Evolutionary conservation across 2,888 invertebrate species (phyloP).

Genomic region (Archips xylosteana): DNA sequence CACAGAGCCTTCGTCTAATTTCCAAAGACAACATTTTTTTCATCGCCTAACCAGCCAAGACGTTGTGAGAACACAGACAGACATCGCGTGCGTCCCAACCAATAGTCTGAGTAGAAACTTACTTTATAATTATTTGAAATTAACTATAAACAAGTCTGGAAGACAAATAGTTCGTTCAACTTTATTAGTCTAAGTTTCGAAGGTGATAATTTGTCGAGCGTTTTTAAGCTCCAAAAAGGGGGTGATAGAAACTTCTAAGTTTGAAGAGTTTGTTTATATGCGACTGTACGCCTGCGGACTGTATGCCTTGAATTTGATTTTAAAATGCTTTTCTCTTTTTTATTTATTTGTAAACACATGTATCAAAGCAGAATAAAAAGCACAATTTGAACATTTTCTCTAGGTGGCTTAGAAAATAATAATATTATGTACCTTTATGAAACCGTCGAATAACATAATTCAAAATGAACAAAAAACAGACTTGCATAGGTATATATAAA

Average conservation of each 20-base stretch:
- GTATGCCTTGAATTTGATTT: no score
- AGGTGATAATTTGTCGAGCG: slow-evolving; percentile 45
- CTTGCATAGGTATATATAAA: no score
- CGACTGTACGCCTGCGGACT: not conserved
- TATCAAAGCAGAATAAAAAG: no score
- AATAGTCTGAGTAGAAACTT: slow-evolving; percentile 65
- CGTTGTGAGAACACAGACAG: slow-evolving; percentile 55
- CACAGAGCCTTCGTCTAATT: slow-evolving; percentile 1
- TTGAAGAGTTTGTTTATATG: not conserved
- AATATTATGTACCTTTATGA: no score
- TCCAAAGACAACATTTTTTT: slow-evolving; percentile 25
- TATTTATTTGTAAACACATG: no score
- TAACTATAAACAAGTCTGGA: slow-evolving; percentile 47
- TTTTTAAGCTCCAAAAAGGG: slow-evolving; percentile 10
- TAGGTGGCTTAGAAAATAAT: no score
- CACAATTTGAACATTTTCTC: no score
- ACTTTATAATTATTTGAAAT: slow-evolving; percentile 62
- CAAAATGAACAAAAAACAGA: no score
- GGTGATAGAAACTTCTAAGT: not conserved
- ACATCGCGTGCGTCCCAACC: slow-evolving; percentile 65
- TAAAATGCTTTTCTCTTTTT: no score
- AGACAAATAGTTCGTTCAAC: slow-evolving; percentile 50
- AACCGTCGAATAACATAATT: no score
- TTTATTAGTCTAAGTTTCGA: slow-evolving; percentile 43
- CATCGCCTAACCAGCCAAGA: slow-evolving; percentile 49